Conservation (phyloP, 2,888 invertebrate species). For the Meghimatium bilineatum region DNA sequence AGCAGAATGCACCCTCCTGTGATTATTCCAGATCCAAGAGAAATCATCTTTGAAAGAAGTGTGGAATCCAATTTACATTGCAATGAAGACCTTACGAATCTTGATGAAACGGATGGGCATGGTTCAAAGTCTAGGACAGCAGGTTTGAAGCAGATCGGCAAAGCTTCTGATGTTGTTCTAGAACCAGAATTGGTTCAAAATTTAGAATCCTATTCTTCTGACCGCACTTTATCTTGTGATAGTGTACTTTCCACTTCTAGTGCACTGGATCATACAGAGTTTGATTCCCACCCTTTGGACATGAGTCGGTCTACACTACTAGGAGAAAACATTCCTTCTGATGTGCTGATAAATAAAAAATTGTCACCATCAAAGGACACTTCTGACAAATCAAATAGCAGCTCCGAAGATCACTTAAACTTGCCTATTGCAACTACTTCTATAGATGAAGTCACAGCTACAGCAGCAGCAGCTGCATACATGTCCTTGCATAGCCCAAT, state of each 20-base stretch:
- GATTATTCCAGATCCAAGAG: no score
- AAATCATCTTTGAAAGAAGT: no score
- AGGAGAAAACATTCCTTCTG: background rate
- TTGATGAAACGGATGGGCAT: conserved; percentile 8
- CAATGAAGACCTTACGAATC: conserved; percentile 19
- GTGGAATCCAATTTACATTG: background rate
- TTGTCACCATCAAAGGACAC: background rate
- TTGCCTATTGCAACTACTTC: background rate
- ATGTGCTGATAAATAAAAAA: background rate
- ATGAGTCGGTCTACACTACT: background rate
- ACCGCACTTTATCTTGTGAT: background rate
- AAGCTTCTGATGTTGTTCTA: background rate
- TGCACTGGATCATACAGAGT: conserved; percentile 10
- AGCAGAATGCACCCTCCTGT: no score
- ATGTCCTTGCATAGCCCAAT: background rate
- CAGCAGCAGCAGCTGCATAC: no score
- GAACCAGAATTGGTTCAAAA: background rate
- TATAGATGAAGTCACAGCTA: background rate
- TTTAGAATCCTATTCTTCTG: background rate
- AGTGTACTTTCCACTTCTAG: background rate
- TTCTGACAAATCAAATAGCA: background rate
- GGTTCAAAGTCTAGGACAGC: no score
- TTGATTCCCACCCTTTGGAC: background rate
- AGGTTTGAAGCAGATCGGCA: no score
- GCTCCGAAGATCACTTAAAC: no score